A percentile compares a stretch with the other conserved stretches of the same genome.
These are phyloP conservation scores for Physeter macrocephalus DNA, from an alignment of 2,113 vertebrate species.

Conservation along the genomic window DNA sequence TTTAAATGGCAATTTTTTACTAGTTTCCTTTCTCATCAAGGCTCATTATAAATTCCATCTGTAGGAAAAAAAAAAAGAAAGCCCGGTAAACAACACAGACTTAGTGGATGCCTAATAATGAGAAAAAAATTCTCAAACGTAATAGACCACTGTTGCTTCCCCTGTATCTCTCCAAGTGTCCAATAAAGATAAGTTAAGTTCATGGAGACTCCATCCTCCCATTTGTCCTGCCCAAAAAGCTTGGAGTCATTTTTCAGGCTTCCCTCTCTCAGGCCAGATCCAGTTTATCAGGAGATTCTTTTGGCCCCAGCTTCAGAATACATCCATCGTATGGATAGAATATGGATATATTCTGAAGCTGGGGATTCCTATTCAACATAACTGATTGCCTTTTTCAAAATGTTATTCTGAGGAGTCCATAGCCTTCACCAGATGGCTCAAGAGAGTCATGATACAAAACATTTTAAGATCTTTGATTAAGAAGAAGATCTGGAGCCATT, in stretches of 20 bases:
- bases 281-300: not conserved
- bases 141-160: not conserved
- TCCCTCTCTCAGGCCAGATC: not conserved
- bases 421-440: not conserved
- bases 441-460: not conserved
- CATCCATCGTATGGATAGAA: not conserved
- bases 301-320: not conserved
- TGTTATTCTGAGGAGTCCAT: not conserved
- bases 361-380: not conserved
- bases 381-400: not conserved
- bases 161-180: not conserved
- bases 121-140: not conserved
- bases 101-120: not conserved
- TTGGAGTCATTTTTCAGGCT: not conserved
- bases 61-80: not conserved
- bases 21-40: not conserved
- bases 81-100: not conserved
- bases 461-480: not conserved
- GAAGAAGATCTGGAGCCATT: not conserved
- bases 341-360: not conserved
- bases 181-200: not conserved
- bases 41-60: not conserved
- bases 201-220: not conserved
- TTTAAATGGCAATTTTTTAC: not conserved
- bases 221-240: not conserved